Percentiles rank a stretch among this genome's conserved stretches.
These are phyloP conservation scores for Loripinus fragilis DNA, from an alignment of 2,888 invertebrate genomes.

Conservation along the genomic window DNA sequence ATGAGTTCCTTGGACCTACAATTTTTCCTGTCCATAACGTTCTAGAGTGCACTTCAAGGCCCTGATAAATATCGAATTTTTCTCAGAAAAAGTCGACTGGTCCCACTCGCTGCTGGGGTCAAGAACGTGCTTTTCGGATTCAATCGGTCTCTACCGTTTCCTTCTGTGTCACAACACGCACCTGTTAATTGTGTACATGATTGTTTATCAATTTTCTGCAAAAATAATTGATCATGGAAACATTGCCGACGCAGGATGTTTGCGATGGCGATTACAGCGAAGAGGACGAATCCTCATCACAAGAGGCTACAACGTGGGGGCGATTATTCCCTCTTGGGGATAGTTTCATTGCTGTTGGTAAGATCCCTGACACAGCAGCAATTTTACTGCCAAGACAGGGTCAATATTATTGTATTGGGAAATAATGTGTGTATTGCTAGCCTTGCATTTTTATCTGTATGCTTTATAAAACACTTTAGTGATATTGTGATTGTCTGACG, in stretches of 20 bases:
- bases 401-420: slow-evolving; percentile 10
- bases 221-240: slow-evolving; percentile 70
- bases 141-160: not conserved
- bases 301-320: slow-evolving; percentile 72
- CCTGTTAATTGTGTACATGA: slow-evolving; percentile 20
- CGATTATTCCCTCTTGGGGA: slow-evolving; percentile 78
- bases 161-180: not conserved
- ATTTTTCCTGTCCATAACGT: no score
- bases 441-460: no score
- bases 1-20: no score
- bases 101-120: not conserved
- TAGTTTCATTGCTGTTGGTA: slow-evolving; percentile 78
- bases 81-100: no score
- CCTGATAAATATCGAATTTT: no score
- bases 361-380: slow-evolving; percentile 24
- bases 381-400: slow-evolving; percentile 11
- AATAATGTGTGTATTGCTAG: not conserved
- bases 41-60: no score
- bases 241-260: slow-evolving; percentile 77
- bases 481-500: no score
- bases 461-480: no score
- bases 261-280: slow-evolving; percentile 74
- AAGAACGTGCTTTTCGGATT: not conserved
- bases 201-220: slow-evolving; percentile 14
- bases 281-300: slow-evolving; percentile 65